Evolutionary conservation across 1,140 invertebrate species (phyloP).

Genomic region (Caenorhabditis elegans): DNA sequence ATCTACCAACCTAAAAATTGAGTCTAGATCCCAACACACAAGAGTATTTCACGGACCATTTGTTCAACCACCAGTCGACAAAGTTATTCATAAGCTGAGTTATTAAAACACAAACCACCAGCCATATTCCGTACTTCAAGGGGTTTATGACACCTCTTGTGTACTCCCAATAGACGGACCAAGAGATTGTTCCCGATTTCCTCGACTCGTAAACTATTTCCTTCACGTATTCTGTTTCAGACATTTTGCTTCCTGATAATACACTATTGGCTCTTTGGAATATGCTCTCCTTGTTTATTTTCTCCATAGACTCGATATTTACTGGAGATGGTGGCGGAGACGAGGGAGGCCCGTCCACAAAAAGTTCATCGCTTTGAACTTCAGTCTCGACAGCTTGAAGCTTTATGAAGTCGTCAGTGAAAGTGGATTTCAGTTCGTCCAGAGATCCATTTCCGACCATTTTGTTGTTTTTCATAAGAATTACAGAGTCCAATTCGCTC

Average conservation of each 20-base stretch:
- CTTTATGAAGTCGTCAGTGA: conserved; percentile 35
- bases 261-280: neutral
- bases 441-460: conserved; percentile 38
- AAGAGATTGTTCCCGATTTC: conserved; percentile 37
- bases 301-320: neutral
- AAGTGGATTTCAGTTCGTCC: neutral
- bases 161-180: conserved; percentile 46
- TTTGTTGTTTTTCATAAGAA: conserved; percentile 76
- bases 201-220: neutral
- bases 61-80: conserved; percentile 52
- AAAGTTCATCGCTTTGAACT: neutral
- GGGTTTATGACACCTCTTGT: conserved; percentile 33
- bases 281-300: neutral
- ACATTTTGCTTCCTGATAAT: neutral
- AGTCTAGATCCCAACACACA: neutral
- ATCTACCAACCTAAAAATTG: neutral
- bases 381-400: neutral
- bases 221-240: neutral
- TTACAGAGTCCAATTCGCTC: conserved; percentile 75
- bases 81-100: conserved; percentile 47
- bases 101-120: conserved; percentile 34
- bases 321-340: neutral
- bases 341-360: neutral
- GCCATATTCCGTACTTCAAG: neutral
- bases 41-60: conserved; percentile 34